These are phyloP conservation scores for Chymomyza caudatula DNA, from an alignment of 2,888 invertebrate genomes.

Conservation along the genomic window DNA sequence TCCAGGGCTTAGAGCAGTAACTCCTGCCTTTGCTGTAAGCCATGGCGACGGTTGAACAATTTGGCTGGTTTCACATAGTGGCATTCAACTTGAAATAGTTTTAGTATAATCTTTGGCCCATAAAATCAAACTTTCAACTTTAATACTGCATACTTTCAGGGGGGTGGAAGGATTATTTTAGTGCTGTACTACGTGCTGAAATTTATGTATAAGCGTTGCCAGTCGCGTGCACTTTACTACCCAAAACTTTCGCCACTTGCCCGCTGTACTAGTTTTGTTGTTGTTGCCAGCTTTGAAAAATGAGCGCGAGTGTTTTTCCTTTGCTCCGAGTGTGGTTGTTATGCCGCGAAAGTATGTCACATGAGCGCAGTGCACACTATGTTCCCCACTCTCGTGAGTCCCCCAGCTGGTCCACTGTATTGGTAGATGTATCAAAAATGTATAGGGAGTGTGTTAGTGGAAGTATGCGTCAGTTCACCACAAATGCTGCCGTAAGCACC, in stretches of 20 bases:
- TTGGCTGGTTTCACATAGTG: not conserved
- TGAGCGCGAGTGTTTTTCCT: constrained; percentile 42
- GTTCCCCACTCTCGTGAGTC: not conserved
- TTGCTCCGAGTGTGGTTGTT: constrained; percentile 20
- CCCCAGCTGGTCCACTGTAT: not conserved
- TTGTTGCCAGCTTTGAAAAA: constrained; percentile 38
- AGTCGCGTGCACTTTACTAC: constrained; percentile 19
- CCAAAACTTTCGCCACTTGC: constrained; percentile 44
- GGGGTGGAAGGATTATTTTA: not conserved
- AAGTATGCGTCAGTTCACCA: constrained; percentile 38
- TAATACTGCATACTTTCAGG: constrained; percentile 28
- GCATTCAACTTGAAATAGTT: too few relatives aligned
- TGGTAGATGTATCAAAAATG: constrained; percentile 20
- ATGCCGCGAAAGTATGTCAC: constrained; percentile 49
- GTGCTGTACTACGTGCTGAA: constrained; percentile 29
- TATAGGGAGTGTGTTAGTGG: constrained; percentile 19
- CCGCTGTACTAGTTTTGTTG: constrained; percentile 6
- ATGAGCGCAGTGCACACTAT: constrained; percentile 19
- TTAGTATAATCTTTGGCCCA: not conserved
- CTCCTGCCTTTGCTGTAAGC: too few relatives aligned
- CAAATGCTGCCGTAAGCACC: constrained; percentile 51
- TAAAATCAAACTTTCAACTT: constrained; percentile 11
- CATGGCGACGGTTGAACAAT: too few relatives aligned
- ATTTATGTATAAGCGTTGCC: constrained; percentile 14
- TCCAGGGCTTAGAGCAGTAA: too few relatives aligned